Evolutionary conservation across 1,140 invertebrate genomes (phyloP).

Genomic region (Eurosta solidaginis): DNA sequence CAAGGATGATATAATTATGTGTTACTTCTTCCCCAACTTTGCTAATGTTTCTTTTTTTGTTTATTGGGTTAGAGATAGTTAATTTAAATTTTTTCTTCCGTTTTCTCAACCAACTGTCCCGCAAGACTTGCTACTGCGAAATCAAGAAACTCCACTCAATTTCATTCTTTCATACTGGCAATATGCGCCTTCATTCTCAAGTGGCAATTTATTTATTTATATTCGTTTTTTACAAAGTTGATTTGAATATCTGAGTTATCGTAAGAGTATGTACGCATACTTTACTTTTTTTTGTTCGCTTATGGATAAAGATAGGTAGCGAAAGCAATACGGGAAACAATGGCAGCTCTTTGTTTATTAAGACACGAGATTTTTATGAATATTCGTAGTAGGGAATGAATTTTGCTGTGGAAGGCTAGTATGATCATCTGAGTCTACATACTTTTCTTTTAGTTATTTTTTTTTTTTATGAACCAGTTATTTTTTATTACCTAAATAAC

Average conservation of each 20-base stretch:
- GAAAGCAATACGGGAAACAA: no score
- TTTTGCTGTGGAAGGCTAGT: no score
- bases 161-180: neutral
- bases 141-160: slow-evolving; percentile 9
- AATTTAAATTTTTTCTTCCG: no score
- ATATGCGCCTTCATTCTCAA: neutral
- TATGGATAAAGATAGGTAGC: neutral
- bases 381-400: neutral
- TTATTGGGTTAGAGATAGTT: no score
- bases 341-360: neutral
- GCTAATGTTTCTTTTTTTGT: no score
- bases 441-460: no score
- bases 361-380: neutral
- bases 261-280: no score
- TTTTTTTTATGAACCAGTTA: no score
- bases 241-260: neutral
- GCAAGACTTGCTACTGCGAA: slow-evolving; percentile 33
- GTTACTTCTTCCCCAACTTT: no score
- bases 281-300: neutral
- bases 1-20: no score
- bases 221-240: neutral
- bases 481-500: no score
- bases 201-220: slow-evolving; percentile 14
- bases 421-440: no score
- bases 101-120: neutral